Base-by-base conservation (phyloP, 2,888 invertebrate genomes). In the Tenthredo notha region DNA sequence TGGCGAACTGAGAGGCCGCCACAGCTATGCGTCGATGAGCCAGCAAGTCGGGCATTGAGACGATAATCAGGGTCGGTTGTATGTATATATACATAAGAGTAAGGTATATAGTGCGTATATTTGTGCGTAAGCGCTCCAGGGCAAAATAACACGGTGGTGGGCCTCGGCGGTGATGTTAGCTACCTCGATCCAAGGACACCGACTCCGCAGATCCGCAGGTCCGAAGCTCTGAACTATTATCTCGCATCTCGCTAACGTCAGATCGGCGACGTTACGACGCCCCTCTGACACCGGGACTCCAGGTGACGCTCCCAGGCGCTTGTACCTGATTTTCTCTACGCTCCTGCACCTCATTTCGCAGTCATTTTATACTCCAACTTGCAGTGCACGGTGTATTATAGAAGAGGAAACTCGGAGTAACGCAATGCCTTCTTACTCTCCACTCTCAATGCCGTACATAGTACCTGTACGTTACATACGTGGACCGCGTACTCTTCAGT, bases 161-260 rank as follows among this genome's bases (percentile, higher is more conserved):
- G 80, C 83, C 67, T 18, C 83, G 25, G 47, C 83, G 67, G 9
- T 89, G 89, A 86, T 88, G 88, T 85, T 86, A 89, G 90, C 91
- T 91, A 91, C 90, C 90, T 89, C 87, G 89, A 86, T 88, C 88
- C 91, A 91, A 91, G 92, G 91, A 90, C 90, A 92, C 89, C 91
- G 87, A 90, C 90, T 90, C 88, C 86, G 78, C 75, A 58, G 82
- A 40, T 82, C 80, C 67, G 25, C 75, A 58, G 82, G 61, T 82
- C 80, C 67, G 25, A 33, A 40, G 37, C 40, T 61, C 83, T 70
- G 47, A 67, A 83, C 83, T 83, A 83, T 83, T 83, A 85, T 87
- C 83, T 86, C 80, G 86, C 84, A 90, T 90, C 87, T 88, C 47
- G 83, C 29, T 21, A 70, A 83, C 83, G 70, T 83, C 83, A 67